Evolutionary conservation across 2,888 invertebrate genomes (phyloP), one percentile per base, ranked within the genome.

Genomic region (Heliconius cydno): DNA sequence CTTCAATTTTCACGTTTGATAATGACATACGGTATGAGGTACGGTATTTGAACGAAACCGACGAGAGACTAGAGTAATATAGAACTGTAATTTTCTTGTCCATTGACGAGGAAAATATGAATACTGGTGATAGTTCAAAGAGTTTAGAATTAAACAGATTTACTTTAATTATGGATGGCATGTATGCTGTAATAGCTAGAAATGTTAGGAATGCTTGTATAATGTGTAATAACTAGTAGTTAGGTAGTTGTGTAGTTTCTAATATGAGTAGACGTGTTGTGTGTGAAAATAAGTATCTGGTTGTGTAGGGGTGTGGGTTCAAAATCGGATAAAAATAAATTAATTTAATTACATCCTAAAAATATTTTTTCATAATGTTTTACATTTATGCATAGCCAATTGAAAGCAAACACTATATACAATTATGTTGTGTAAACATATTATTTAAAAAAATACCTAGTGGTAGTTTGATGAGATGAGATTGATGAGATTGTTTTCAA

Each of bases 121-220:
- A 91, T 86, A 87, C 85, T 84, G 86, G 84, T 86, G 86, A 88
- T 89, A 89, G 90, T 89, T 90, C 90, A 91, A 89, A 90, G 89
- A 88, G 91, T 87, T 90, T 89, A 79, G 78, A 78, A 78, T 81
- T 82, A 81, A 82, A 70, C 67, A 68, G 78, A 81, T 81, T 79
- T 79, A 28, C 74, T 75, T 71, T 66, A 80, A 76, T 75, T 71
- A 80, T 76, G 25, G 25, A 30, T 60, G 60, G n/a, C 13, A 68
- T 70, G n/a, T 72, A 15, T 57, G n/a, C 63, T 19, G 66, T 30
- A 6, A 68, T 41, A 38, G 38, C 30, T 12, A 1, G 25, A 15
- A 25, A 28, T 65, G 15, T 1, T n/a, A 38, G 0, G 10, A n/a
- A n/a, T 34, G 19, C 30, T 19, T n/a, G 5, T 19, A 10, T 22